These are phyloP conservation scores for Triplophysa dalaica DNA, from an alignment of 2,113 vertebrate genomes.

Conservation along the genomic window DNA sequence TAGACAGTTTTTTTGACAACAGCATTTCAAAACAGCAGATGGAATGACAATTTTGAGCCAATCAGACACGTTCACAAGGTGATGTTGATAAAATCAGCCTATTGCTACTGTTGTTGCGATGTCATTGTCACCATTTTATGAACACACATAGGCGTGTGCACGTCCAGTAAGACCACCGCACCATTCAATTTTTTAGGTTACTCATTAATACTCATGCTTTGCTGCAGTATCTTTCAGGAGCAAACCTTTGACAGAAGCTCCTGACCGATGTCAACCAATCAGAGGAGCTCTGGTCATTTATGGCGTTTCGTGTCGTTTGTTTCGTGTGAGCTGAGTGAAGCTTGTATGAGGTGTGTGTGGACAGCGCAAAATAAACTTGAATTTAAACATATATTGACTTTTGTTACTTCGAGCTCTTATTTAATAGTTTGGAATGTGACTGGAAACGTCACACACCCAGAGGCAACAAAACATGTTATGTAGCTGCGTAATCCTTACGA, in stretches of 20 bases:
- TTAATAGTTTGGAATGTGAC: not conserved
- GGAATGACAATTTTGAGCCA: too few relatives aligned
- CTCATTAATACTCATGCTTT: slow-evolving; percentile 9
- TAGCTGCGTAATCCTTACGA: not conserved
- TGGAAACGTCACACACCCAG: not conserved
- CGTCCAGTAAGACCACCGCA: not conserved
- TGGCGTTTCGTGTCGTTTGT: slow-evolving; percentile 3
- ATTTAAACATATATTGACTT: not conserved
- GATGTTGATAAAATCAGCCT: not conserved
- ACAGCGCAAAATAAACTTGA: slow-evolving; percentile 10
- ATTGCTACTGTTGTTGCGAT: not conserved
- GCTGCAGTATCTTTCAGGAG: not conserved
- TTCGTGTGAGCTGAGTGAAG: not conserved
- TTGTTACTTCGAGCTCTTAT: not conserved
- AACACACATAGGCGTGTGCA: not conserved
- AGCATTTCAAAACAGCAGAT: too few relatives aligned
- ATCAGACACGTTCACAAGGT: too few relatives aligned
- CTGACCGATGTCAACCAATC: slow-evolving; percentile 43
- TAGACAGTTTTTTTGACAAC: too few relatives aligned
- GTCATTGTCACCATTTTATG: not conserved
- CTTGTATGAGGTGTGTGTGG: slow-evolving; percentile 16
- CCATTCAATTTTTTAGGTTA: not conserved
- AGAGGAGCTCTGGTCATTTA: slow-evolving; percentile 13
- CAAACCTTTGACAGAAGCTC: slow-evolving; percentile 46
- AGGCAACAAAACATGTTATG: not conserved